phyloP scores from a whole-genome alignment of 2,888 invertebrate genomes.

The Iselma pallidipennis region DNA sequence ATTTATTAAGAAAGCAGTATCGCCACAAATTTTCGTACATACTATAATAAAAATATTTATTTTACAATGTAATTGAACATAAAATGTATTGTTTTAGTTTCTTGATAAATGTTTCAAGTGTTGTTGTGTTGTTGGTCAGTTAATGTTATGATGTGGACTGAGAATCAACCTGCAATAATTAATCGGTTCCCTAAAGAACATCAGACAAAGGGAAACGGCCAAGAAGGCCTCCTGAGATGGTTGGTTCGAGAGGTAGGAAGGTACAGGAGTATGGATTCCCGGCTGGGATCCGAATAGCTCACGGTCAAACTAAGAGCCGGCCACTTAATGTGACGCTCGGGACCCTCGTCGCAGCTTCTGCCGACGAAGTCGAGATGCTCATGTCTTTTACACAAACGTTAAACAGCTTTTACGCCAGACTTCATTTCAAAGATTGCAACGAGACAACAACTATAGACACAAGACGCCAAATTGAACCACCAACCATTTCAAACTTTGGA shows the following conservation, averaged over 20 bases:
- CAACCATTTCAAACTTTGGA: background rate
- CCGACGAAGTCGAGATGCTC: constrained; percentile 24
- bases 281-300: constrained; percentile 55
- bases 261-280: constrained; percentile 39
- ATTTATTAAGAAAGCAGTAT: constrained; percentile 32
- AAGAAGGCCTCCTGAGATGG: constrained; percentile 53
- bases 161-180: constrained; percentile 54
- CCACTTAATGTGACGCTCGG: constrained; percentile 58
- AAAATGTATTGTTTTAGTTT: background rate
- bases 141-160: constrained; percentile 50
- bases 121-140: constrained; percentile 35
- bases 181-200: constrained; percentile 55
- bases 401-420: constrained; percentile 22
- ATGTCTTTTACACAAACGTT: constrained; percentile 24
- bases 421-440: constrained; percentile 8
- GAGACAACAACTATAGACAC: background rate
- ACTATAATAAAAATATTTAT: background rate
- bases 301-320: constrained; percentile 58
- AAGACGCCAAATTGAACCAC: background rate
- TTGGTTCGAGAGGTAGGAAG: constrained; percentile 43
- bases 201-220: constrained; percentile 53
- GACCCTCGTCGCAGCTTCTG: constrained; percentile 48
- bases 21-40: constrained; percentile 19
- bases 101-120: constrained; percentile 15
- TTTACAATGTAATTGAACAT: background rate